Evolutionary conservation across 1,140 invertebrate species (phyloP).

Genomic region (Luehdorfia chinensis): DNA sequence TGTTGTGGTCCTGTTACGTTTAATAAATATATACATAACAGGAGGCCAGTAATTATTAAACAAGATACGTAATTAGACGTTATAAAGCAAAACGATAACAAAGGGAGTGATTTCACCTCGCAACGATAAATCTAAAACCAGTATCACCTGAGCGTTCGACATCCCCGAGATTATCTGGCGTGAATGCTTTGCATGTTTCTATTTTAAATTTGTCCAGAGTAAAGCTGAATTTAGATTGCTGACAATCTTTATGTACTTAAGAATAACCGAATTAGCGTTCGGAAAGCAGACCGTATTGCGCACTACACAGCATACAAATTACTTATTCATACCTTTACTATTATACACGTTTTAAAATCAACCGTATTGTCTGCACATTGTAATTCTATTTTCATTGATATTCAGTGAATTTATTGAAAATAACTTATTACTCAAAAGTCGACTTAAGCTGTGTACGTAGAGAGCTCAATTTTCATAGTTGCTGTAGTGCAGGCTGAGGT

Average conservation of each 20-base stretch:
- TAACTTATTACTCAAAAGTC: too few relatives aligned
- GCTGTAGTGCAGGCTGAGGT: too few relatives aligned
- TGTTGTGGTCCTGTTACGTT: not conserved
- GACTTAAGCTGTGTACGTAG: too few relatives aligned
- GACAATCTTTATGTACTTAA: slow-evolving; percentile 29
- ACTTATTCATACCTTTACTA: slow-evolving; percentile 35
- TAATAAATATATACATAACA: too few relatives aligned
- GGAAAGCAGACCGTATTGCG: slow-evolving; percentile 59
- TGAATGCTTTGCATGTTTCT: slow-evolving; percentile 15
- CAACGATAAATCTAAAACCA: slow-evolving; percentile 61
- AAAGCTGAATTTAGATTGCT: slow-evolving; percentile 8
- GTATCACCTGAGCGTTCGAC: slow-evolving; percentile 66
- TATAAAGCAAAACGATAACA: slow-evolving; percentile 58
- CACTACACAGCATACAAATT: slow-evolving; percentile 51
- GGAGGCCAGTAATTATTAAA: too few relatives aligned
- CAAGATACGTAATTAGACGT: too few relatives aligned
- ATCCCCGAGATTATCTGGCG: slow-evolving; percentile 48
- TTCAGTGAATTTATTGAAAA: too few relatives aligned
- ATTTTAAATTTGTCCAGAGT: not conserved
- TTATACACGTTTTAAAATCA: not conserved
- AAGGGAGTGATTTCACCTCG: slow-evolving; percentile 42
- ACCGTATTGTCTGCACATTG: slow-evolving; percentile 10
- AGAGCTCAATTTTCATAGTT: too few relatives aligned
- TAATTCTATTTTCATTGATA: not conserved
- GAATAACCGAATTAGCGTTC: slow-evolving; percentile 60